Evolutionary conservation across 2,888 invertebrate species (phyloP).

Genomic region (Timema cristinae): DNA sequence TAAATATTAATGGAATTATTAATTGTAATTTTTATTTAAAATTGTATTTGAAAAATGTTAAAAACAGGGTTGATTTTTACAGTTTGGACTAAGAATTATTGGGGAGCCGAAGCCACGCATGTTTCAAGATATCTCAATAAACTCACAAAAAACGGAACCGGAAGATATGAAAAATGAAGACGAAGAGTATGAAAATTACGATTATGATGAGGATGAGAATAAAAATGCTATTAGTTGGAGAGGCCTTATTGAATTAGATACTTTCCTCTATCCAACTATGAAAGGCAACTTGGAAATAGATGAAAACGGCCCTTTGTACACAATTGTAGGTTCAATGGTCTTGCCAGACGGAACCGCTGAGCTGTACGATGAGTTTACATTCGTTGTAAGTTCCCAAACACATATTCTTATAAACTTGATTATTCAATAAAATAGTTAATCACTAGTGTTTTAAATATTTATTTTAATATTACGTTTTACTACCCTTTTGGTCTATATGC

Average conservation of each 20-base stretch:
- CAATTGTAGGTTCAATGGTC: conserved; percentile 48
- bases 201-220: conserved; percentile 45
- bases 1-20: too few species aligned
- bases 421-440: conserved; percentile 34
- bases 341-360: conserved; percentile 54
- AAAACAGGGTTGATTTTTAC: conserved; percentile 22
- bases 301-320: conserved; percentile 50
- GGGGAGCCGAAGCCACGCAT: conserved; percentile 21
- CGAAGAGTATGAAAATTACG: conserved; percentile 39
- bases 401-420: neutral
- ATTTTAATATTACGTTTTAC: too few species aligned
- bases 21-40: too few species aligned
- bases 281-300: conserved; percentile 53
- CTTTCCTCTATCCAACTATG: conserved; percentile 55
- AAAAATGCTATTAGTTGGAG: conserved; percentile 52
- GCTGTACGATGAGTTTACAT: conserved; percentile 52
- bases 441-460: too few species aligned
- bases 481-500: too few species aligned
- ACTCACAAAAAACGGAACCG: conserved; percentile 28
- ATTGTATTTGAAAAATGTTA: too few species aligned
- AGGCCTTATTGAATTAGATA: conserved; percentile 54
- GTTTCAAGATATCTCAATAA: conserved; percentile 18
- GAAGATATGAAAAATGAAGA: conserved; percentile 11
- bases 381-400: conserved; percentile 24
- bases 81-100: conserved; percentile 46